Percentiles rank a stretch among this genome's conserved stretches.
Conservation (phyloP, 1,140 invertebrate species). For the Platyura marginata region DNA sequence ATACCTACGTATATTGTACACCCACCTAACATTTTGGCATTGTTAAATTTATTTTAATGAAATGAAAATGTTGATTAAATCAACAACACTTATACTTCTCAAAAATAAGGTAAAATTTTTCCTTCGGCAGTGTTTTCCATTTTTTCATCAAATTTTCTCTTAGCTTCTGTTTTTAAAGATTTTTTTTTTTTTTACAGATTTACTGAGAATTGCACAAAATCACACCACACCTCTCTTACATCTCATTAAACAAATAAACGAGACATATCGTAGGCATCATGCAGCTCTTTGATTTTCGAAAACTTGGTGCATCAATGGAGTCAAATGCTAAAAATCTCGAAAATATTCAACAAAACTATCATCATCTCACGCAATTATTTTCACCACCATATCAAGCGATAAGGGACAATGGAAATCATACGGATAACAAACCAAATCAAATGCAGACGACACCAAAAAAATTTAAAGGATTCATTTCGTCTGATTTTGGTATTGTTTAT, state of each 20-base stretch:
- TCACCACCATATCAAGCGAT: not conserved
- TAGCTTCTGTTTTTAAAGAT: not conserved
- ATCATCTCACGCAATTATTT: not conserved
- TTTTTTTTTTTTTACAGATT: not conserved
- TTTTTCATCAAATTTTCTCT: not conserved
- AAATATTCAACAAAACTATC: not conserved
- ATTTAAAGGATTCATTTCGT: not conserved
- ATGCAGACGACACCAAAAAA: not conserved
- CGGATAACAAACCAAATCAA: not conserved
- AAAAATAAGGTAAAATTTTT: too few species aligned
- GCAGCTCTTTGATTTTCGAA: conserved; percentile 1
- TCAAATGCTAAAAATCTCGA: not conserved
- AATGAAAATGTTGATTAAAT: too few species aligned
- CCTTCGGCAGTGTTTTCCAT: too few species aligned
- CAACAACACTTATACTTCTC: too few species aligned
- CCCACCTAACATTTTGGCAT: too few species aligned
- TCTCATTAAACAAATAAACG: too few species aligned
- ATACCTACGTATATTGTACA: too few species aligned
- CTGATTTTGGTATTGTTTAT: conserved; percentile 1
- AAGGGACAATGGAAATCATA: not conserved
- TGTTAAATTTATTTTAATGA: too few species aligned
- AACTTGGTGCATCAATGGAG: not conserved
- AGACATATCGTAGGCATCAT: too few species aligned
- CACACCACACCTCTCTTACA: not conserved
- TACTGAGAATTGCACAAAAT: not conserved